Evolutionary conservation across 2,797 vertebrate genomes (phyloP), one percentile per base, ranked within the genome.

Genomic region (Pantherophis alleghaniensis): DNA sequence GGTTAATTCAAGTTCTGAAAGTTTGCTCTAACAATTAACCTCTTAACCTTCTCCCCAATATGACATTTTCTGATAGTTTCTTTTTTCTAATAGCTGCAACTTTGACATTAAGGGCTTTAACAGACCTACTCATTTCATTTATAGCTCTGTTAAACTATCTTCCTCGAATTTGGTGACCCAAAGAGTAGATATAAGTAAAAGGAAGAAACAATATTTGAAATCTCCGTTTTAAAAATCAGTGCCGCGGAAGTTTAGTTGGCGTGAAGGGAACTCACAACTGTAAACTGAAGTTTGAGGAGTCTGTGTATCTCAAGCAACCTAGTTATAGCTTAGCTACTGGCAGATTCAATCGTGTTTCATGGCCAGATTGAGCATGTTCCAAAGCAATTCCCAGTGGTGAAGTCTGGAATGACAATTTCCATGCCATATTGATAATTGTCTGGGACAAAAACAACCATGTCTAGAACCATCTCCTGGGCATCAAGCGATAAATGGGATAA

Each of bases 221-320:
- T 83, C 93, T 96, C 94, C 97, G 96, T 97, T 96, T 97, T 97
- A 96, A 92, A 32, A 94, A 87, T 96, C 92, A 32, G 26, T 0
- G 10, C 13, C 51, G 94, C 91, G 88, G 2, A 1, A 92, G 42
- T 95, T 87, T 93, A n/a, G 32, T 53, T 92, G 5, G 57, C 86
- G 13, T 59, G 4, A 94, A 63, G 92, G 94, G 24, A 93, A 93
- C 60, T 92, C 93, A 95, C 92, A 32, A 94, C 92, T 59, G 0
- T 0, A 93, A 92, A 60, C 87, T 37, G 53, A 95, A 95, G 95
- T 92, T 74, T n/a, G n/a, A 18, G 66, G 13, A 24, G 60, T 61
- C 60, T 63, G 26, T 12, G 61, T 12, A 12, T 12, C 61, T 63
- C 61, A 63, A 63, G 61, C 24, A 63, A 63, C 10, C 18, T 79